phyloP scores from a whole-genome alignment of 2,888 invertebrate genomes.

The Stratiomys singularior region DNA sequence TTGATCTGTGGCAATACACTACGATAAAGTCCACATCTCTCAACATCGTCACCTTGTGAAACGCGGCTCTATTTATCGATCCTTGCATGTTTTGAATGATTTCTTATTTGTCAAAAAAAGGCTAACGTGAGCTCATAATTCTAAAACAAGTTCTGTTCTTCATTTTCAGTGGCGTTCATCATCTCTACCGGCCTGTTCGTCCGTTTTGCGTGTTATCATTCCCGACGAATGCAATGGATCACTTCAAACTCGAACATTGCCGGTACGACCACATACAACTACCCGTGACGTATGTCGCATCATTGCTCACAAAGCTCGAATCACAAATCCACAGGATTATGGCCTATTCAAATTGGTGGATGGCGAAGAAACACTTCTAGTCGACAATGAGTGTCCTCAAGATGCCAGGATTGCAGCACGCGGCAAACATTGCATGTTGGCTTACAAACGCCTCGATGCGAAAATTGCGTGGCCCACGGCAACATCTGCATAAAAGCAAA shows the following conservation, averaged over 20 bases:
- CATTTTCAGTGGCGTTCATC: conserved; percentile 68
- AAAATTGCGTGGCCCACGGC: conserved; percentile 88
- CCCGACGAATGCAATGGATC: conserved; percentile 95
- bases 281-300: conserved; percentile 93
- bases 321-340: conserved; percentile 97
- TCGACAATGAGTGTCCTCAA: conserved; percentile 91
- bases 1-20: too few species aligned
- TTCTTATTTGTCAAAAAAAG: background rate
- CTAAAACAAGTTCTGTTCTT: background rate
- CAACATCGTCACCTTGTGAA: too few species aligned
- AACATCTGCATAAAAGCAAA: conserved; percentile 48
- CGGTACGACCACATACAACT: conserved; percentile 92
- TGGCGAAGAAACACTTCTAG: conserved; percentile 91
- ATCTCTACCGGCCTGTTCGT: conserved; percentile 69
- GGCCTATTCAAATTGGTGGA: conserved; percentile 90
- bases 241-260: conserved; percentile 89
- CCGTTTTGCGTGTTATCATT: conserved; percentile 89
- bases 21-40: too few species aligned
- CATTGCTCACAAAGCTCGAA: conserved; percentile 93
- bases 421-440: conserved; percentile 88
- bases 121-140: background rate
- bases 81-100: too few species aligned
- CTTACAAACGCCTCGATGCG: conserved; percentile 94
- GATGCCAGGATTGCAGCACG: conserved; percentile 79
- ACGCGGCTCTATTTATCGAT: too few species aligned